Percentiles rank a stretch among this genome's conserved stretches.
These are phyloP conservation scores for Thymelicus acteon DNA, from an alignment of 2,888 invertebrate species.

Conservation along the genomic window DNA sequence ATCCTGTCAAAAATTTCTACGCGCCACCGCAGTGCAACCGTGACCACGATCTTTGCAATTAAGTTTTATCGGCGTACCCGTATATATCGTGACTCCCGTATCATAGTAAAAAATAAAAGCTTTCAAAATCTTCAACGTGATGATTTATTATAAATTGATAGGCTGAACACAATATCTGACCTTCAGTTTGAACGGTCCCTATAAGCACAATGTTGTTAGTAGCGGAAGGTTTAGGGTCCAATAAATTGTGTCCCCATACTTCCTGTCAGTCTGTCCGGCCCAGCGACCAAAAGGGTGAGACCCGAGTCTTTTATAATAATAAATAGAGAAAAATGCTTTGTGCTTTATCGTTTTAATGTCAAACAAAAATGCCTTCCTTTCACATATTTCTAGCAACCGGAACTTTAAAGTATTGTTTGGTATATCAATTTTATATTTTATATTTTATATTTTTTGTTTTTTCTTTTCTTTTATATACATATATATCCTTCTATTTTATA, in stretches of 20 bases:
- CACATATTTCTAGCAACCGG: neutral
- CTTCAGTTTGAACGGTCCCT: constrained; percentile 15
- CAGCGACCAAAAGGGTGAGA: neutral
- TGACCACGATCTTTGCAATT: no score
- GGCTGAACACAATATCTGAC: neutral
- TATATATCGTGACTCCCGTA: no score
- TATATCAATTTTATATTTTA: no score
- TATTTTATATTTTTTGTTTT: no score
- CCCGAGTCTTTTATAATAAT: constrained; percentile 12
- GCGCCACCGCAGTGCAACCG: no score
- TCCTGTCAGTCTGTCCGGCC: constrained; percentile 27
- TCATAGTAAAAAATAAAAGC: no score
- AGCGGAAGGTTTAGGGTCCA: constrained; percentile 18
- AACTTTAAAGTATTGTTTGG: neutral
- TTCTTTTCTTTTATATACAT: no score
- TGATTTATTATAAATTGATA: no score
- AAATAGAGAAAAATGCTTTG: constrained; percentile 10
- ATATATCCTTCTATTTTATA: no score
- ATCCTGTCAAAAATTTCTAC: no score
- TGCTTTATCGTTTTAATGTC: constrained; percentile 12
- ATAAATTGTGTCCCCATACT: constrained; percentile 24
- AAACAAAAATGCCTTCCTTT: neutral
- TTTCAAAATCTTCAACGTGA: no score
- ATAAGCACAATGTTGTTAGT: constrained; percentile 10
- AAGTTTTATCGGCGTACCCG: no score